Base-by-base conservation (phyloP, 2,113 vertebrate species). In the Tapirus terrestris region DNA sequence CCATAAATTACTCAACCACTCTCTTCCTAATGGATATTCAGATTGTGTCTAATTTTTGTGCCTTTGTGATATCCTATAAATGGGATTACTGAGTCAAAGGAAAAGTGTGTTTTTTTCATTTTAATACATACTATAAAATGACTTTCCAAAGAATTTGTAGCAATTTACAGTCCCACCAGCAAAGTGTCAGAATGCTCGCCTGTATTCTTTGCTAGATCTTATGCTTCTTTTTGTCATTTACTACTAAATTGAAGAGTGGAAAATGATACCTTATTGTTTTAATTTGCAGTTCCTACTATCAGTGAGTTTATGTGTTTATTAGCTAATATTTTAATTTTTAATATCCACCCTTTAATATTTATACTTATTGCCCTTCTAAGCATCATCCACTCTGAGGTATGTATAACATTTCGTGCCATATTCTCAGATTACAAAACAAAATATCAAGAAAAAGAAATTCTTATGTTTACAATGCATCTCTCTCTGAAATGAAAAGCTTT, bases 81-180 rank as follows among this genome's bases (percentile, higher is more conserved):
- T 81, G 33, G 3, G 45, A 58, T 90, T 79, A 1, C 8, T 81
- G 36, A 72, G 3, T 81, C 63, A 76, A 89, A 58, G 68, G 12
- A 76, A 77, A 90, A 87, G 10, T 12, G 7, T 89, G 31, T 11
- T 21, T 56, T 89, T 92, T 65, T 58, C 13, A 83, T n/a, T 84
- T 89, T 76, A 89, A 20, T 51, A 89, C 20, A 72, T 45, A 70
- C 29, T 81, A 3, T 61, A 65, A 65, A 14, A 58, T 75, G 39
- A 68, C 36, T 94, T 92, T 94, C 53, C 60, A 83, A 96, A 77
- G 20, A 86, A 56, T 51, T 58, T 73, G 36, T 48, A 87, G 63
- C 27, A 87, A 61, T 84, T 45, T 63, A 2, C n/a, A 80, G 1
- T 77, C 25, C 33, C 21, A 96, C 65, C 16, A 84, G 5, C 31